phyloP scores from a whole-genome alignment of 1,140 invertebrate species.

The Metopolophium dirhodum region DNA sequence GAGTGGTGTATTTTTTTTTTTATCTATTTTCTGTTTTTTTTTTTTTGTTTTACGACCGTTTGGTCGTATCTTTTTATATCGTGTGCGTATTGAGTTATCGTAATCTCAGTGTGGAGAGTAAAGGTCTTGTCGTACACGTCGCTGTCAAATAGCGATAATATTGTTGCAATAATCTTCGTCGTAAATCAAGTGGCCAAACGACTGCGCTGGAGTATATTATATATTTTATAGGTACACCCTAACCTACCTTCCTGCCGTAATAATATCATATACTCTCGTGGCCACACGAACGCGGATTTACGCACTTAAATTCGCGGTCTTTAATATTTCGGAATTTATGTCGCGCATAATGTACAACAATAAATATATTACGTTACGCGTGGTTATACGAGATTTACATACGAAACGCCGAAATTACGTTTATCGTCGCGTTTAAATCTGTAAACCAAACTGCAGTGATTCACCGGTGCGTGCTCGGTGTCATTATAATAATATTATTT shows the following conservation, averaged over 20 bases:
- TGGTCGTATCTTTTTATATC: neutral
- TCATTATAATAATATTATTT: slow-evolving; percentile 10
- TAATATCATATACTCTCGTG: neutral
- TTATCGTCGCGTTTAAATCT: slow-evolving; percentile 19
- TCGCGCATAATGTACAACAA: neutral
- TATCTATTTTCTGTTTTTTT: neutral
- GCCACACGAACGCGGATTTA: neutral
- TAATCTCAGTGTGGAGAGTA: too few species aligned
- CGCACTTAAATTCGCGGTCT: neutral
- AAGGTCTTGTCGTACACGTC: neutral
- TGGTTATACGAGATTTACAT: slow-evolving; percentile 5
- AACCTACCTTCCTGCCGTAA: too few species aligned
- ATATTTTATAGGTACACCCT: neutral
- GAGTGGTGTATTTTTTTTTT: neutral
- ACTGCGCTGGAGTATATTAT: neutral
- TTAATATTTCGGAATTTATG: slow-evolving; percentile 11
- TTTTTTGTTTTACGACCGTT: neutral
- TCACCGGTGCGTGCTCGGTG: neutral
- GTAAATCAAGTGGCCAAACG: neutral
- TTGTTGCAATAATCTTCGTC: neutral
- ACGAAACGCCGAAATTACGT: neutral
- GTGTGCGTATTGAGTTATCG: too few species aligned
- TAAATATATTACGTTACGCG: neutral
- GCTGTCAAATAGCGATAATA: neutral
- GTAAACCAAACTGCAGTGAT: neutral